These are phyloP conservation scores for Amblyopsis hoosieri DNA, from an alignment of 2,797 vertebrate genomes.

Conservation along the genomic window DNA sequence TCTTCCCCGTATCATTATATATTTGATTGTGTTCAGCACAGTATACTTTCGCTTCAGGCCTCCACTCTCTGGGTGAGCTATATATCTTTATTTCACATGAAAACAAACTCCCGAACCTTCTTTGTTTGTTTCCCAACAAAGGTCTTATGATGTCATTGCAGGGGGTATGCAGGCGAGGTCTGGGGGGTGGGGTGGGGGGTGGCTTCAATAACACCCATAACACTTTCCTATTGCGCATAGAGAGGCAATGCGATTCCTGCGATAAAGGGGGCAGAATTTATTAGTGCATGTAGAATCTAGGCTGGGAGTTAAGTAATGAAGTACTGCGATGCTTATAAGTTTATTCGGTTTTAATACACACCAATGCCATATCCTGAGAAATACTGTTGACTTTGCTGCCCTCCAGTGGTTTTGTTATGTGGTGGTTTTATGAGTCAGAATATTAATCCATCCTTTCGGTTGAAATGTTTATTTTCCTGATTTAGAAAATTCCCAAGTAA, in stretches of 20 bases:
- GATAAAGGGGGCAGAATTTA: not conserved
- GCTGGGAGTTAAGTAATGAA: no score
- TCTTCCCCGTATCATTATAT: not conserved
- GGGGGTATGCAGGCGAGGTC: slow-evolving; percentile 46
- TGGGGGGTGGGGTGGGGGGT: slow-evolving; percentile 49
- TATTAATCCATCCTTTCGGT: no score
- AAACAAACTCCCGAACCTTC: slow-evolving; percentile 74
- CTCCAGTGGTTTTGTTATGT: slow-evolving; percentile 19
- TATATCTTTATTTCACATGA: slow-evolving; percentile 69
- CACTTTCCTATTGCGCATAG: slow-evolving; percentile 13
- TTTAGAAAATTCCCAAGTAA: no score
- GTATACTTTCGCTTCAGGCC: slow-evolving; percentile 13
- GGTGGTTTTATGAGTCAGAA: not conserved
- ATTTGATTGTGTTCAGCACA: not conserved
- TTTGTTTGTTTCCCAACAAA: slow-evolving; percentile 78
- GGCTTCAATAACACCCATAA: slow-evolving; percentile 24
- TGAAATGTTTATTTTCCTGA: no score
- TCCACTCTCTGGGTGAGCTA: slow-evolving; percentile 42
- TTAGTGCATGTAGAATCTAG: no score
- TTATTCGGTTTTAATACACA: no score
- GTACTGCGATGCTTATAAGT: no score
- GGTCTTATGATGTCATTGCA: slow-evolving; percentile 69
- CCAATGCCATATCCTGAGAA: not conserved
- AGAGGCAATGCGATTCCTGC: slow-evolving; percentile 26
- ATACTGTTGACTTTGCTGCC: slow-evolving; percentile 24